phyloP scores from a whole-genome alignment of 2,888 invertebrate genomes.

The Meliscaeva auricollis region DNA sequence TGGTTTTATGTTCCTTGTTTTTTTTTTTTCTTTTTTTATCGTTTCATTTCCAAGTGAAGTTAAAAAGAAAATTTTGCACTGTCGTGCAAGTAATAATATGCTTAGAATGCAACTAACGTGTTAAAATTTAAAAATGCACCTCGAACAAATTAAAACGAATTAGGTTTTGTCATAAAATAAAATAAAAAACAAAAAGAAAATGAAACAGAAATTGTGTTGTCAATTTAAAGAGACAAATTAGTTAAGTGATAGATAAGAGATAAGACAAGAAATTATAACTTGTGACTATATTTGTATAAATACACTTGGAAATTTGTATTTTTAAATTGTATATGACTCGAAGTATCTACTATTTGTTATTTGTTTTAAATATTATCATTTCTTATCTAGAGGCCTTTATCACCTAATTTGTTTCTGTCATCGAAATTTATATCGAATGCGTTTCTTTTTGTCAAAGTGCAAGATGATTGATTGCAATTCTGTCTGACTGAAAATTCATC shows the following conservation, averaged over 20 bases:
- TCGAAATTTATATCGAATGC: no score
- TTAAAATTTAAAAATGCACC: constrained; percentile 58
- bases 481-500: no score
- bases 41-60: constrained; percentile 1
- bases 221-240: constrained; percentile 52
- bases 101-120: constrained; percentile 53
- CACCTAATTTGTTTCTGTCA: no score
- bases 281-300: constrained; percentile 30
- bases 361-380: no score
- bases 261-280: constrained; percentile 24
- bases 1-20: neutral
- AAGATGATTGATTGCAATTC: no score
- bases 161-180: constrained; percentile 24
- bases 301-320: constrained; percentile 6
- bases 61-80: constrained; percentile 45
- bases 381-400: no score
- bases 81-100: constrained; percentile 70
- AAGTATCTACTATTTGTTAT: no score
- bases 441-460: no score
- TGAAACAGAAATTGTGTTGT: constrained; percentile 34
- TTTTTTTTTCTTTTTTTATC: neutral
- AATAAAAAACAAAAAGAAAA: neutral
- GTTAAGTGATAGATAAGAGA: constrained; percentile 40
- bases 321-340: no score
- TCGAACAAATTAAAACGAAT: constrained; percentile 65